Percentiles rank a stretch among this genome's conserved stretches.
Evolutionary conservation across 2,797 vertebrate genomes (phyloP).

Genomic region (Steatocranus sp.): DNA sequence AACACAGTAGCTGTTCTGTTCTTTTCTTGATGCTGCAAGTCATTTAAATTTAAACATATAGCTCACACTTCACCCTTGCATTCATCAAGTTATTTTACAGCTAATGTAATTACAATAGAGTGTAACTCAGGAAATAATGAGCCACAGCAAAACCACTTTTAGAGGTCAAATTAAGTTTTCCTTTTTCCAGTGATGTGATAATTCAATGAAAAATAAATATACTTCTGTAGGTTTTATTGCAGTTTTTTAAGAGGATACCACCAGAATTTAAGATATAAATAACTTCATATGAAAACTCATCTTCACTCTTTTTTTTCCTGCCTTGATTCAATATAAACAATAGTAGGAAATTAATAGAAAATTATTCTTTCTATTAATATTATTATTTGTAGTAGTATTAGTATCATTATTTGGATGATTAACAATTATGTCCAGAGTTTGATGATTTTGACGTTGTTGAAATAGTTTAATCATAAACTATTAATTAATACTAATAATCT

Average conservation of each 20-base stretch:
- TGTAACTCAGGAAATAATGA: background rate
- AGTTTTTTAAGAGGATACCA: background rate
- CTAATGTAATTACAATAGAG: constrained; percentile 13
- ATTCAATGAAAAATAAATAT: background rate
- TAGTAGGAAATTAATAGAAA: background rate
- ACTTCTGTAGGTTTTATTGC: background rate
- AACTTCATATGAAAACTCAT: background rate
- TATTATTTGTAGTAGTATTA: background rate
- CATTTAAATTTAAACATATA: constrained; percentile 10
- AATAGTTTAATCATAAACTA: no score
- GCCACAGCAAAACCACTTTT: background rate
- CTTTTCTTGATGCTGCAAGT: background rate
- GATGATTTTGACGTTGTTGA: no score
- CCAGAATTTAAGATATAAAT: background rate
- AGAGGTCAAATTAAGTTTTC: constrained; percentile 3
- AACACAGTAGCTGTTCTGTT: background rate
- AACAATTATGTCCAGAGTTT: no score
- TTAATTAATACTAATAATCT: no score
- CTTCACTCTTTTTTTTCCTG: background rate
- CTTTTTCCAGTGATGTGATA: background rate
- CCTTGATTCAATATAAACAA: background rate
- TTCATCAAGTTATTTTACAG: constrained; percentile 17
- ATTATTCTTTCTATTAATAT: background rate
- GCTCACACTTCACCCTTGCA: background rate
- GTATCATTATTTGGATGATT: no score